These are phyloP conservation scores for Siniperca knerii DNA, from an alignment of 2,113 vertebrate species.

Conservation along the genomic window DNA sequence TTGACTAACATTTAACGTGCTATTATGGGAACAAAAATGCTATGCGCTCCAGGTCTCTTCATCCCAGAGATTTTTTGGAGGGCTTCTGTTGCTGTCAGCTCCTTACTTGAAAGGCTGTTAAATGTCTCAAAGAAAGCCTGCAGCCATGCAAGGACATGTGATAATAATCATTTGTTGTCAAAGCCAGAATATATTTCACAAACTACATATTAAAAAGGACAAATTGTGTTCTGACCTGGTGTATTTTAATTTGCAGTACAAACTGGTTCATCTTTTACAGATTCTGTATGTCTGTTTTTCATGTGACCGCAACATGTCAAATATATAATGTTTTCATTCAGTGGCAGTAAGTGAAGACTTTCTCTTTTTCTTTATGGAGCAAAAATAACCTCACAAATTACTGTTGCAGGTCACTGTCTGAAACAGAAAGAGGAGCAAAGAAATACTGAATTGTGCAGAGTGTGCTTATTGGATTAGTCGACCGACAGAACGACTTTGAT, in stretches of 20 bases:
- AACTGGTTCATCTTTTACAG: background rate
- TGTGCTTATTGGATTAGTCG: background rate
- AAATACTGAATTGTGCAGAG: background rate
- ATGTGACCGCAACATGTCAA: background rate
- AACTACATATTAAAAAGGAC: background rate
- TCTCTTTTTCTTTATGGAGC: background rate
- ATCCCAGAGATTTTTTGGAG: slow-evolving; percentile 13
- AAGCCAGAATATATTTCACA: background rate
- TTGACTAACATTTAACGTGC: background rate
- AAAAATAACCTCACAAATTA: slow-evolving; percentile 1
- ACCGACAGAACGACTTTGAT: background rate
- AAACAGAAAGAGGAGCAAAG: background rate
- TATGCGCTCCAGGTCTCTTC: background rate
- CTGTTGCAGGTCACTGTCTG: background rate
- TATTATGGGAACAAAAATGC: background rate
- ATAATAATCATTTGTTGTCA: background rate
- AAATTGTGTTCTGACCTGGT: background rate
- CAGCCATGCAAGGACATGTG: too few relatives aligned
- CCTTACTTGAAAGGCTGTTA: background rate
- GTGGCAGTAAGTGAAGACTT: background rate
- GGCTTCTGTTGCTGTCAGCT: background rate
- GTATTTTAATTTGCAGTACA: background rate
- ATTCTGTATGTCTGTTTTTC: background rate
- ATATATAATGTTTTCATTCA: background rate
- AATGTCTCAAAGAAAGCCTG: background rate